phyloP scores from a whole-genome alignment of 2,113 vertebrate species.

The Ardeotis arabs region DNA sequence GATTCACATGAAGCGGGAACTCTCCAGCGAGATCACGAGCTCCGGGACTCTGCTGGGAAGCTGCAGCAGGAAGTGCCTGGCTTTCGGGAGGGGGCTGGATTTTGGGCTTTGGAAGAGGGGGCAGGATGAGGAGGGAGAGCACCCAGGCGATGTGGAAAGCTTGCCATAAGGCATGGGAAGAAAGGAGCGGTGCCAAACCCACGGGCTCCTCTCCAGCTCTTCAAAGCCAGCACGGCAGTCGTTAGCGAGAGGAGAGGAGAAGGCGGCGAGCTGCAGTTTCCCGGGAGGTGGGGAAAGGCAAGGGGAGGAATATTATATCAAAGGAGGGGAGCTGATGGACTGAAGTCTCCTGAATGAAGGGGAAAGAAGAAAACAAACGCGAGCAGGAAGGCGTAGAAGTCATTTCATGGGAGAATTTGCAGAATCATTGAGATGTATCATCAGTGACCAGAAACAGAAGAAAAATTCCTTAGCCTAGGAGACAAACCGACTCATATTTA shows the following conservation, averaged over 20 bases:
- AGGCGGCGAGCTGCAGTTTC: slow-evolving; percentile 3
- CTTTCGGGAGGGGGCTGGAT: neutral
- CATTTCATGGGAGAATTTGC: neutral
- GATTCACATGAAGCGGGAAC: neutral
- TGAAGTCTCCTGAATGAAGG: slow-evolving; percentile 17
- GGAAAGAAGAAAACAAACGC: slow-evolving; percentile 37
- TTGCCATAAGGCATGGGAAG: slow-evolving; percentile 60
- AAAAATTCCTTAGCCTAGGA: neutral
- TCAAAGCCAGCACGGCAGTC: slow-evolving; percentile 28
- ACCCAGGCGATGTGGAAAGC: slow-evolving; percentile 28
- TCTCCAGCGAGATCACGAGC: neutral
- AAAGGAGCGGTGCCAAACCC: slow-evolving; percentile 52
- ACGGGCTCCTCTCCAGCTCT: slow-evolving; percentile 59
- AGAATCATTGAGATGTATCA: slow-evolving; percentile 8
- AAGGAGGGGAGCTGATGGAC: slow-evolving; percentile 9
- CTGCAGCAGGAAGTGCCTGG: neutral
- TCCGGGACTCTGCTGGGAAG: neutral
- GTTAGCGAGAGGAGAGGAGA: slow-evolving; percentile 37
- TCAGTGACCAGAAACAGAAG: slow-evolving; percentile 8
- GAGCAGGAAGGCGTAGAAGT: slow-evolving; percentile 42
- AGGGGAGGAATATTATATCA: neutral
- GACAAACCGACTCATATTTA: neutral
- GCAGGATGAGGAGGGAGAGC: neutral
- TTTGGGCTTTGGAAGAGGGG: neutral
- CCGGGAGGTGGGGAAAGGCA: neutral